Base-by-base conservation (phyloP, 2,888 invertebrate species). In the Cryptus viduatorius region DNA sequence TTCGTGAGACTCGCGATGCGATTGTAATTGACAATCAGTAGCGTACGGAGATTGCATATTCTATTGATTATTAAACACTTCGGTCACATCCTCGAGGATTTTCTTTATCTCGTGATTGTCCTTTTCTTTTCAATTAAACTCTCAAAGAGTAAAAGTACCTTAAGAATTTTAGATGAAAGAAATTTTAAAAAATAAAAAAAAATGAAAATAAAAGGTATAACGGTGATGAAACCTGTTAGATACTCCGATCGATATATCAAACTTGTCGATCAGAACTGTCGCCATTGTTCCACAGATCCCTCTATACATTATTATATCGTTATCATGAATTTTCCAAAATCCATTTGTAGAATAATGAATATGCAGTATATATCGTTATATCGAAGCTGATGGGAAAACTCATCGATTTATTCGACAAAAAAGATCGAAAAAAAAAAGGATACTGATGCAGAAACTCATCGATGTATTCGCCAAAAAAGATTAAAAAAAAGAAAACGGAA, bases 21-120 rank as follows among this genome's bases (percentile, higher is more conserved):
- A 81, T 84, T 84, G 84, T 79, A 82, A 31, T 78, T 65, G 84
- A 84, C 84, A 84, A 84, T 84, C 84, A 84, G 53, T 84, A 84
- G 75, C 53, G 75, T 79, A 82, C 71, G 50, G 19, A 42, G 64
- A 71, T 67, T 42, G 59, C 53, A 65, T 53, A 37, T 61, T 79
- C 59, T 48, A 42, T 61, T 69, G 48, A 37, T 56, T 59, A 44
- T 42, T 14, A 31, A 31, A 42, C 3, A 56, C 68, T 77, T 68
- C 59, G 64, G 61, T 61, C 48, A 71, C 46, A 71, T 31, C 61
- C 69, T 42, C 37, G 61, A 50, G 69, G 46, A 31, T 12, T 64
- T 79, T 48, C 19, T 8, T 50, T 48, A 31, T 69, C 29, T 69
- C 68, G 42, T 68, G 5, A 24, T 77, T 50, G 67, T 59, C 24